Base-by-base conservation (phyloP, 2,113 vertebrate species). In the Aspiorhynchus laticeps region DNA sequence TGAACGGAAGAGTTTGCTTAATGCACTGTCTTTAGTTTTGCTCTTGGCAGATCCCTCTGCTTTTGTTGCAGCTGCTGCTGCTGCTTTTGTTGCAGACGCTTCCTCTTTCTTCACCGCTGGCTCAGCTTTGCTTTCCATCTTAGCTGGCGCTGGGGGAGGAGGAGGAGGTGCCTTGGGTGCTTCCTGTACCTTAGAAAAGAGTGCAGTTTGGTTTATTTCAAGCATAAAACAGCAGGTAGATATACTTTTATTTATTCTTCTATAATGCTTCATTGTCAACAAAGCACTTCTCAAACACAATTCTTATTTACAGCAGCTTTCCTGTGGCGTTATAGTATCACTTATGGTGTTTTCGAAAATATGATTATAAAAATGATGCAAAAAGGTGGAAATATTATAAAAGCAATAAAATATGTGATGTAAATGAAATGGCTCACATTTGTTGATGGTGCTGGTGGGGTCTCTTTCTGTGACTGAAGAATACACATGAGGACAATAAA, bases 1-100 rank as follows among this genome's bases (percentile, higher is more conserved):
- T 87, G 95, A 90, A 88, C 95, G 96, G 93, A 99, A 98, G 89
- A 99, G 90, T 91, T 94, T 98, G 88, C 96, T 94, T 91, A 99
- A 95, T 69, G 96, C 92, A 77, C 93, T 61, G 76, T 87, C 93
- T 93, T 93, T 95, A 80, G 93, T 71, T 92, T 94, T 95, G 81
- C 84, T 90, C 88, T 97, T 97, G 88, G 87, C 91, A 74, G 69
- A 74, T 11, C 24, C 73, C n/a, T 79, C 75, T 75, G 51, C 79
- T 75, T 92, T 92, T 90, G 93, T 93, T 2, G 90, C 83, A 9
- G 89, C 80, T 31, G 87, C 65, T 76, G 24, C 24, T 7, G 80
- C 65, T 84, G 38, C 79, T 77, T 92, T 92, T 90, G 93, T 93
- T 1, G 90, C 84, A 10, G 89, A 46, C 24, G 89, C 21, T 65